phyloP scores from a whole-genome alignment of 2,797 vertebrate species.

The Malacoraja senta region DNA sequence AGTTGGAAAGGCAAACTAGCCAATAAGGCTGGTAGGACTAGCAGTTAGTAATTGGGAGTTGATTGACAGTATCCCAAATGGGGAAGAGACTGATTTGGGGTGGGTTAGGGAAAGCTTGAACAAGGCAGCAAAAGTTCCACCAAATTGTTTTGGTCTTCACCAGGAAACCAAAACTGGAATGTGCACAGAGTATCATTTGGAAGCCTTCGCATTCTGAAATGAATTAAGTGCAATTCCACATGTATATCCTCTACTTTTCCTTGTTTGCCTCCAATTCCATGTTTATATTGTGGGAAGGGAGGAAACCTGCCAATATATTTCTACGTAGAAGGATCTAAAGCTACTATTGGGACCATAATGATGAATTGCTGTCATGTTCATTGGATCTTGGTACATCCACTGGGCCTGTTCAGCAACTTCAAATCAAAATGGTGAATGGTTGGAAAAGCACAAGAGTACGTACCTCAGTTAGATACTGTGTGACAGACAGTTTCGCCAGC shows the following conservation, averaged over 20 bases:
- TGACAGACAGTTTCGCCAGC: neutral
- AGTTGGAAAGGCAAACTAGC: conserved; percentile 55
- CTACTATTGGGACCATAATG: conserved; percentile 46
- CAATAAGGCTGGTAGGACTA: conserved; percentile 73
- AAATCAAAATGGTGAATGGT: conserved; percentile 33
- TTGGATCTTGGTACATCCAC: conserved; percentile 31
- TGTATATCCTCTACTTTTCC: conserved; percentile 45
- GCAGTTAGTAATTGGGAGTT: conserved; percentile 67
- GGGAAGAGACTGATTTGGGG: conserved; percentile 59
- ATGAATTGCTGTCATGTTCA: conserved; percentile 37
- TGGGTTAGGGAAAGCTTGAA: conserved; percentile 52
- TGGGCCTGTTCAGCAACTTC: conserved; percentile 34
- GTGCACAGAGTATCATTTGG: conserved; percentile 48
- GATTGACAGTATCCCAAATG: conserved; percentile 67
- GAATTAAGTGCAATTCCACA: conserved; percentile 67
- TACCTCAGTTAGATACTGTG: conserved; percentile 19
- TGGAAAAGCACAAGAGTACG: conserved; percentile 26
- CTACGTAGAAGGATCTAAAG: conserved; percentile 48
- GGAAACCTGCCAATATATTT: conserved; percentile 54
- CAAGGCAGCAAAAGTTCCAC: conserved; percentile 52
- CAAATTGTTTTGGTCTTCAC: conserved; percentile 49
- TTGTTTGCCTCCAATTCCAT: conserved; percentile 52
- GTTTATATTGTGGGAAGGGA: conserved; percentile 50
- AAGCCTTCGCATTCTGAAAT: conserved; percentile 58
- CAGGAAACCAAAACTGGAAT: conserved; percentile 50